phyloP scores from a whole-genome alignment of 2,888 invertebrate species.

The Patella pellucida region DNA sequence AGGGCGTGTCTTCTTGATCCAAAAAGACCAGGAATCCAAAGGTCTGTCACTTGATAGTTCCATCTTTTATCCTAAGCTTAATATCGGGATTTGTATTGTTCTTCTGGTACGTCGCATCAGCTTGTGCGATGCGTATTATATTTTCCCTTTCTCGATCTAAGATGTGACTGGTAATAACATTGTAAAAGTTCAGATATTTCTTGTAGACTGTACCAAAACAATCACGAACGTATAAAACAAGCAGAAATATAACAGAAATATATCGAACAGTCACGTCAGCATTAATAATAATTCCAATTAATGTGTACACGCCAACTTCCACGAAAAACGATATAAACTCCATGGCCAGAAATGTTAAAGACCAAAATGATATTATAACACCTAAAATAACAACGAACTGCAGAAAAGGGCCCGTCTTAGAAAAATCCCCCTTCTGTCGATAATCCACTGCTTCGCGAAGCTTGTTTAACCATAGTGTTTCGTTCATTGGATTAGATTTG shows the following conservation, averaged over 20 bases:
- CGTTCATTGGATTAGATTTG: conserved; percentile 3
- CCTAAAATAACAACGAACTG: conserved; percentile 47
- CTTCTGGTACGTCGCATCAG: conserved; percentile 42
- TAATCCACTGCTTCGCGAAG: conserved; percentile 37
- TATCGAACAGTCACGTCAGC: conserved; percentile 57
- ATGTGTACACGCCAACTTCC: conserved; percentile 61
- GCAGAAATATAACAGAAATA: conserved; percentile 54
- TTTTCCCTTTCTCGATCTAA: conserved; percentile 35
- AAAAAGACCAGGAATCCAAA: conserved; percentile 54
- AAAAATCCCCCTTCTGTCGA: conserved; percentile 30
- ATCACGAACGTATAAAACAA: conserved; percentile 58
- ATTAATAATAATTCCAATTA: conserved; percentile 66
- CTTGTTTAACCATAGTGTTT: conserved; percentile 27
- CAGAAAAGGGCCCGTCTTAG: conserved; percentile 22
- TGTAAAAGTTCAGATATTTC: conserved; percentile 62
- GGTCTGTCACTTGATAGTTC: conserved; percentile 46
- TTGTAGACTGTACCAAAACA: conserved; percentile 58
- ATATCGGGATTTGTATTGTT: conserved; percentile 39
- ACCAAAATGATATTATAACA: conserved; percentile 52
- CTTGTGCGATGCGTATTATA: conserved; percentile 38
- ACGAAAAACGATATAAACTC: conserved; percentile 63
- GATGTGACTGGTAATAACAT: conserved; percentile 34
- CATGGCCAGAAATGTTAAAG: conserved; percentile 55
- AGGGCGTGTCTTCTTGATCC: conserved; percentile 48
- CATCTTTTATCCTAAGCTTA: conserved; percentile 20